phyloP scores from a whole-genome alignment of 1,140 invertebrate genomes.

The Wiebesia pumilae region DNA sequence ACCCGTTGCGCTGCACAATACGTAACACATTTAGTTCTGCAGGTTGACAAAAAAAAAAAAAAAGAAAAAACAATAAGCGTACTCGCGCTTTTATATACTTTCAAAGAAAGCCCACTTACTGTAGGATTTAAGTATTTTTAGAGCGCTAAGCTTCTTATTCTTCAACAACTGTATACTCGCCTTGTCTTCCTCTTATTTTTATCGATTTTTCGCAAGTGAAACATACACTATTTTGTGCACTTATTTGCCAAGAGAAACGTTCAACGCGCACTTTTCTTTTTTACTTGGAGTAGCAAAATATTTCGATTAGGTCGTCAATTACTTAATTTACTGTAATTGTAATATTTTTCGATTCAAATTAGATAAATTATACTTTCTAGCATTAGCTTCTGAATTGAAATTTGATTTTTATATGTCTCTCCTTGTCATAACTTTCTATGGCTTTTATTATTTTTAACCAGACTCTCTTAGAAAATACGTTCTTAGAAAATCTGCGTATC shows the following conservation, averaged over 20 bases:
- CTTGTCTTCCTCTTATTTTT: constrained; percentile 42
- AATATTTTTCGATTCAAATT: no score
- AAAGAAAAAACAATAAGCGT: constrained; percentile 58
- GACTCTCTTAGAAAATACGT: no score
- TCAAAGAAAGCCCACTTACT: constrained; percentile 9
- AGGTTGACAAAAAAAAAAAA: constrained; percentile 70
- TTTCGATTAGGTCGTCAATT: no score
- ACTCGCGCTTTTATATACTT: constrained; percentile 51
- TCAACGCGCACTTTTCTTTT: background rate
- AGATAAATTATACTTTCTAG: no score
- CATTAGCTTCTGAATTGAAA: no score
- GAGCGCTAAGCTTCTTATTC: constrained; percentile 51
- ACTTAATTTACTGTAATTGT: no score
- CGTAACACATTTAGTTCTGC: constrained; percentile 73
- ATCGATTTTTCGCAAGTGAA: constrained; percentile 12
- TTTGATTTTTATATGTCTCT: no score
- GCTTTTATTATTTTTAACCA: no score
- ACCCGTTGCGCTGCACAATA: constrained; percentile 63
- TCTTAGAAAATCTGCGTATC: no score
- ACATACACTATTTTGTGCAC: background rate
- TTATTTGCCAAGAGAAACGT: background rate
- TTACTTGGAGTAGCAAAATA: background rate
- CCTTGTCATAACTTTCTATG: no score
- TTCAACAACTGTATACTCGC: background rate
- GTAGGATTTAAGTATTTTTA: constrained; percentile 44